Base-by-base conservation (phyloP, 2,113 vertebrate genomes). In the Ictalurus furcatus region DNA sequence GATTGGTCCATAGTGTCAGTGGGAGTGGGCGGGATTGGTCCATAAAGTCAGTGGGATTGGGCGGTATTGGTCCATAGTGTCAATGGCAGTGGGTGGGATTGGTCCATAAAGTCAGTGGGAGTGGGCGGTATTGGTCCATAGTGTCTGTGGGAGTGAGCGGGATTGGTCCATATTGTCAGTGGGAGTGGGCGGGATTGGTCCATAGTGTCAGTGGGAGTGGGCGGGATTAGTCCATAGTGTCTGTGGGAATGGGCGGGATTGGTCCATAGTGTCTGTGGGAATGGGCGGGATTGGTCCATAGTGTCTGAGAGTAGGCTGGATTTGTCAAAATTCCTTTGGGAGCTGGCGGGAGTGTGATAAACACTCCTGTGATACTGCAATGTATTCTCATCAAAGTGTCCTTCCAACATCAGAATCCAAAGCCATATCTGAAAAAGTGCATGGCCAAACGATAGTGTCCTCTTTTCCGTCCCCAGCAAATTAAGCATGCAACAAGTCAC, bases 401-500 rank as follows among this genome's bases (percentile, higher is more conserved):
- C 25, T 79, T 52, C 44, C 14, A 1, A 23, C 25, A 63, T 25
- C 81, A 83, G 56, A 37, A 61, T 34, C 48, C 40, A 80, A 80
- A n/a, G 2, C 48, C 25, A 54, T 6, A 79, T 30, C 25, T 1
- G 7, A 54, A 54, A 44, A 80, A 37, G 19, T 37, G 30, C 11
- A 59, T 23, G 1, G 19, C 54, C n/a, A 59, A 19, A 37, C 37
- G 23, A 59, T 37, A 1, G 4, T 83, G 30, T 59, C n/a, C 59
- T n/a, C 69, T 3, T 48, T 84, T 44, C 59, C 13, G 44, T n/a
- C 37, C 19, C 4, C 5, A 63, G 40, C 58, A 71, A 78, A 89
- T 87, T 63, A 87, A 80, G 80, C 30, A 48, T 59, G 78, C 71
- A 83, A 86, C 89, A 89, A 86, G 89, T 91, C 85, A 80, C 89